These are phyloP conservation scores for Ranitomeya imitator DNA, from an alignment of 2,113 vertebrate species.

Conservation along the genomic window DNA sequence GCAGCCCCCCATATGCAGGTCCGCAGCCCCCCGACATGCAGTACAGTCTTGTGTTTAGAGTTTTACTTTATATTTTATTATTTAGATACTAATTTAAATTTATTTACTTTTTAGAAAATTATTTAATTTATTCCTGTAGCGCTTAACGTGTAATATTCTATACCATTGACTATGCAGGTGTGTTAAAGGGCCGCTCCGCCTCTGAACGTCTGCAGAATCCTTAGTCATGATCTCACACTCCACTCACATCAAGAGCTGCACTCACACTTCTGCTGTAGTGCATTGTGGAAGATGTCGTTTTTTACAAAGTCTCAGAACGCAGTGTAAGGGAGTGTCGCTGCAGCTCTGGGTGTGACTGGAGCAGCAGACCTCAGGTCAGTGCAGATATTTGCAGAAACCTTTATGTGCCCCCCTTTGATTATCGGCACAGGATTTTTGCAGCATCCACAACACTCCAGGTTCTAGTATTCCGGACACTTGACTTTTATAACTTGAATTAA, in stretches of 20 bases:
- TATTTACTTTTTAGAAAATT: constrained; percentile 1
- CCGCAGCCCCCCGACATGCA: neutral
- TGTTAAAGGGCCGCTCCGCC: neutral
- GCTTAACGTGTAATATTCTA: neutral
- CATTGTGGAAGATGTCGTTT: neutral
- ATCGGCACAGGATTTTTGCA: neutral
- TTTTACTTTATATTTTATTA: constrained; percentile 32
- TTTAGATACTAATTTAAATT: constrained; percentile 52
- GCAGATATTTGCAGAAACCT: no score
- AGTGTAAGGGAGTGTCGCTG: neutral
- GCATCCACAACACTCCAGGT: neutral
- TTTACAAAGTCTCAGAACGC: neutral
- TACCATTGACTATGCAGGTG: neutral
- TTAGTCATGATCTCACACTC: neutral
- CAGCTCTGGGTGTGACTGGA: neutral
- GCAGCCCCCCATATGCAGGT: no score
- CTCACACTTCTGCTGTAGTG: neutral
- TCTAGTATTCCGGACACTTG: no score
- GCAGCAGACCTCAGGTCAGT: neutral
- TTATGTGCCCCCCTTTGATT: no score
- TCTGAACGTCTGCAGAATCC: neutral
- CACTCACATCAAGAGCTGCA: neutral
- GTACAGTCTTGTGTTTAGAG: constrained; percentile 8
- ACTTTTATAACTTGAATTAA: neutral
- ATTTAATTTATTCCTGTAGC: constrained; percentile 26